Evolutionary conservation across 2,888 invertebrate species (phyloP).

Genomic region (Diadegma fenestrale): DNA sequence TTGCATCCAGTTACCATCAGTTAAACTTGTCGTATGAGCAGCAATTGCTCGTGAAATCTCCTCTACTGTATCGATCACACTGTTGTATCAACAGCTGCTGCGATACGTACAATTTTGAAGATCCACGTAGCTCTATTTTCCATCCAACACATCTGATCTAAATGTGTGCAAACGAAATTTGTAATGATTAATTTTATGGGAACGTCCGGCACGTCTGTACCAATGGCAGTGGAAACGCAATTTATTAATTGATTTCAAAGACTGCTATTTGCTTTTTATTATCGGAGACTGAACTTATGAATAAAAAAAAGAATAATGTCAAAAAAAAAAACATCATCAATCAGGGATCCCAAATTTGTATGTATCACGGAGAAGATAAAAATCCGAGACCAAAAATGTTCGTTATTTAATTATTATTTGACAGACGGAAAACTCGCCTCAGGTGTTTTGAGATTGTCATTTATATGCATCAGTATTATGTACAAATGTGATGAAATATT

Average conservation of each 20-base stretch:
- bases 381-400: neutral
- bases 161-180: neutral
- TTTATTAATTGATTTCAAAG: neutral
- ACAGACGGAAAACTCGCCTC: neutral
- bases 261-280: neutral
- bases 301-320: neutral
- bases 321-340: neutral
- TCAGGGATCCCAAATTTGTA: neutral
- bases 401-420: neutral
- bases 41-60: neutral
- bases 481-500: neutral
- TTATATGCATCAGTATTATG: neutral
- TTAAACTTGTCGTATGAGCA: neutral
- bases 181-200: neutral
- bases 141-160: too few relatives aligned
- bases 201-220: neutral
- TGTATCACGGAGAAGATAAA: neutral
- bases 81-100: slow-evolving; percentile 4
- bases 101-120: neutral
- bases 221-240: neutral
- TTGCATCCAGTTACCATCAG: neutral
- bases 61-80: neutral
- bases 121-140: neutral
- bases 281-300: neutral
- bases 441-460: neutral